Base-by-base conservation (phyloP, 2,797 vertebrate species). In the Halcyon badia region DNA sequence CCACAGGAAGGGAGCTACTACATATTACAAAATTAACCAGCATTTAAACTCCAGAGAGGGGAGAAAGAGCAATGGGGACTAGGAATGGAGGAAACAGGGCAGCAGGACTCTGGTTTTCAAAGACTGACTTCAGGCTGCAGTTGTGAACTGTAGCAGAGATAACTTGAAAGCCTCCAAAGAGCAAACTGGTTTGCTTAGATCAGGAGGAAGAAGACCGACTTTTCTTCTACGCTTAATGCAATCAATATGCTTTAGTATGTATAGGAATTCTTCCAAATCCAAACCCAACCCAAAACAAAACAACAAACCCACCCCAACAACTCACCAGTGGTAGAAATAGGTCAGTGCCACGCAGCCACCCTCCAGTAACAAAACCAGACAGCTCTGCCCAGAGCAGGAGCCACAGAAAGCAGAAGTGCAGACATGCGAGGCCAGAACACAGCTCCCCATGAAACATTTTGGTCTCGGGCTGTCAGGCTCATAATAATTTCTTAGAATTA, bases 401-500 rank as follows among this genome's bases (percentile, higher is more conserved):
- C 52, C 9, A 2, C 68, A 75, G 41, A 49, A 76, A 62, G 54
- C 25, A 12, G 42, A 31, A 80, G 15, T 6, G 19, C 68, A 65
- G 83, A 69, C 56, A 58, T 4, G 2, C 0, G 0, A 87, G 81
- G 75, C 62, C 64, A 80, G 69, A 76, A 85, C 52, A 73, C 11
- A 4, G 61, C 9, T 90, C 52, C 78, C 91, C 4, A 15, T 62
- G 72, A 93, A 89, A 87, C 54, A 72, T 91, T 89, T 87, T 3
- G 5, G 61, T 87, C 65, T 77, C 30, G 3, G 69, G 68, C 85
- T 94, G 90, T 85, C 90, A 94, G 28, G 49, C 54, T 93, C 10
- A 0, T 75, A 89, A 78, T 75, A 28, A 83, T 90, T 92, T 92
- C 58, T 65, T 37, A 89, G 81, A 95, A 87, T 92, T 93, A 95